Base-by-base conservation (phyloP, 2,888 invertebrate species). In the Drosophila diplacantha region DNA sequence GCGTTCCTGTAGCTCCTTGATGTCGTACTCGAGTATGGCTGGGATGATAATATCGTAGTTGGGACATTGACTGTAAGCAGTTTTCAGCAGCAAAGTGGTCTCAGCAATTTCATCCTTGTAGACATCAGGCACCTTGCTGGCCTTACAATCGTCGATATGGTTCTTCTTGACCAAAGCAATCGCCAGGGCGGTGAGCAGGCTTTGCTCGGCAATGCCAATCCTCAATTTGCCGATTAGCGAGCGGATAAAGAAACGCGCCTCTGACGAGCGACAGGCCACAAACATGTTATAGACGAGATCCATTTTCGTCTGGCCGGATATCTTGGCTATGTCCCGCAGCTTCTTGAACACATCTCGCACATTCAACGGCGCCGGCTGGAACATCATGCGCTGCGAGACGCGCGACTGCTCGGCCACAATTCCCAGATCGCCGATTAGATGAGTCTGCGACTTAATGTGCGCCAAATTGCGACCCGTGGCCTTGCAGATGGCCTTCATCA, bases 141-240 rank as follows among this genome's bases (percentile, higher is more conserved):
- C 95, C 37, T 96, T 82, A 31, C 74, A 70, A 22, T 75, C 74
- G 2, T 47, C 38, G 4, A 75, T 57, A 29, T 70, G 72, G 16
- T 68, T 72, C 52, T 69, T 76, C 22, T 90, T 89, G n/a, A 94
- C 91, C 69, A 93, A 91, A 3, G 98, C 98, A 77, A 94, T 91
- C 0, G 97, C 96, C 46, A 99, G 88, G 11, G 99, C 98, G 87
- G 95, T 91, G 46, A 99, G 89, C 34, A 98, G 93, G 1, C 98
- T 98, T 88, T 98, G 98, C 85, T 99, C 99, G 0, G 99, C 99
- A 59, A 99, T 90, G 0, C 99, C 99, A 76, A 99, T 97, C 46
- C 99, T 91, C 57, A 99, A 90, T 89, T 99, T 99, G 29, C 99
- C 99, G 64, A 95, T 93, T 20, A 98, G 88, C 0, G 96, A 97